A percentile compares a stretch with the other conserved stretches of the same genome.
Evolutionary conservation across 2,113 vertebrate species (phyloP).

Genomic region (Coregonus clupeaformis): DNA sequence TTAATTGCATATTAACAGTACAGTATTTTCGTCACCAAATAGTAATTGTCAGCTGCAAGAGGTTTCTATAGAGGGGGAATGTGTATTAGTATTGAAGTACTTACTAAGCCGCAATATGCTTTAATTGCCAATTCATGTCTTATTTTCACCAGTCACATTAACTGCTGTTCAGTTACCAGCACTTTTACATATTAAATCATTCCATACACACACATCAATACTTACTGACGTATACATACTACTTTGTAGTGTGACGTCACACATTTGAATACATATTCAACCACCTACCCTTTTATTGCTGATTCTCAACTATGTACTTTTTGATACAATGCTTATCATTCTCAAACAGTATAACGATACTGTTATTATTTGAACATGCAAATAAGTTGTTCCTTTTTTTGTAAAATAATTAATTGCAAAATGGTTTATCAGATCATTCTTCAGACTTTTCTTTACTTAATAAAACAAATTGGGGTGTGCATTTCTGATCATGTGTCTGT

Average conservation of each 20-base stretch:
- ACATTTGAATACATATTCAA: slow-evolving; percentile 25
- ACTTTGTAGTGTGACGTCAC: slow-evolving; percentile 13
- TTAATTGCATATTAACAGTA: slow-evolving; percentile 17
- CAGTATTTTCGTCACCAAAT: slow-evolving; percentile 19
- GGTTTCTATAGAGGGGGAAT: not conserved
- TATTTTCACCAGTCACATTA: slow-evolving; percentile 31
- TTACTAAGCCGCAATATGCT: slow-evolving; percentile 16
- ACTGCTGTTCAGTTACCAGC: slow-evolving; percentile 41
- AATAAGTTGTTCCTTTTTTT: slow-evolving; percentile 33
- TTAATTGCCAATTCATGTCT: slow-evolving; percentile 23
- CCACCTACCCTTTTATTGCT: slow-evolving; percentile 9
- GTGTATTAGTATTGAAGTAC: slow-evolving; percentile 18
- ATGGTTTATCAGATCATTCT: slow-evolving; percentile 39
- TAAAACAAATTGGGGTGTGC: slow-evolving; percentile 62
- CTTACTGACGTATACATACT: not conserved
- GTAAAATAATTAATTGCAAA: slow-evolving; percentile 56
- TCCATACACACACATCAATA: not conserved
- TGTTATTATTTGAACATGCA: slow-evolving; percentile 36
- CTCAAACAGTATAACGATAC: slow-evolving; percentile 26
- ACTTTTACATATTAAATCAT: slow-evolving; percentile 26
- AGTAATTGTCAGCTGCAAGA: slow-evolving; percentile 4
- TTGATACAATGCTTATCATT: slow-evolving; percentile 25
- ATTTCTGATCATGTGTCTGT: not conserved
- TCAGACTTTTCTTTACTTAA: slow-evolving; percentile 58
- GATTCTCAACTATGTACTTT: slow-evolving; percentile 1